Evolutionary conservation across 2,113 vertebrate genomes (phyloP).

Genomic region (Chionodraco myersi): DNA sequence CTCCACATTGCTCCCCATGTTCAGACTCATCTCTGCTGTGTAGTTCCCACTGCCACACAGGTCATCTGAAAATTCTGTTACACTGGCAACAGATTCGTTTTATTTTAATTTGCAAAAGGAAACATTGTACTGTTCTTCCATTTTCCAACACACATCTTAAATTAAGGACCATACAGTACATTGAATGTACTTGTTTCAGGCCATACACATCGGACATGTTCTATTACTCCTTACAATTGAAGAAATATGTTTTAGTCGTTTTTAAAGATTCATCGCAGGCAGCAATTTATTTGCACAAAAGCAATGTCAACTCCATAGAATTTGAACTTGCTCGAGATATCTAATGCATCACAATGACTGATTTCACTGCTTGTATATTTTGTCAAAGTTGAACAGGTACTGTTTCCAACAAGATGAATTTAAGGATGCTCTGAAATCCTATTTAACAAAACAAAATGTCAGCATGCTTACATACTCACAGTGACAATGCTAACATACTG

Average conservation of each 20-base stretch:
- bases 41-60: slow-evolving; percentile 82
- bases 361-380: background rate
- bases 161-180: background rate
- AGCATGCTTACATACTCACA: background rate
- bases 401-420: background rate
- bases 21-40: slow-evolving; percentile 81
- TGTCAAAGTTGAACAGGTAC: background rate
- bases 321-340: background rate
- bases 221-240: background rate
- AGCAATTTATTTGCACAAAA: too few relatives aligned
- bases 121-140: background rate
- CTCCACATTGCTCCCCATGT: slow-evolving; percentile 44
- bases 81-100: slow-evolving; percentile 52
- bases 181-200: background rate
- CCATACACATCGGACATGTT: background rate
- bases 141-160: background rate
- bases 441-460: background rate
- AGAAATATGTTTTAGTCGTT: background rate
- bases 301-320: background rate
- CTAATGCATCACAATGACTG: background rate
- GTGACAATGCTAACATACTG: background rate
- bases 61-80: slow-evolving; percentile 79
- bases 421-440: background rate
- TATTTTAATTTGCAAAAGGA: background rate
- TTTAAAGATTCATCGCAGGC: background rate